Percentiles rank a stretch among this genome's conserved stretches.
Conservation (phyloP, 2,888 invertebrate genomes). For the Mythimna loreyi region DNA sequence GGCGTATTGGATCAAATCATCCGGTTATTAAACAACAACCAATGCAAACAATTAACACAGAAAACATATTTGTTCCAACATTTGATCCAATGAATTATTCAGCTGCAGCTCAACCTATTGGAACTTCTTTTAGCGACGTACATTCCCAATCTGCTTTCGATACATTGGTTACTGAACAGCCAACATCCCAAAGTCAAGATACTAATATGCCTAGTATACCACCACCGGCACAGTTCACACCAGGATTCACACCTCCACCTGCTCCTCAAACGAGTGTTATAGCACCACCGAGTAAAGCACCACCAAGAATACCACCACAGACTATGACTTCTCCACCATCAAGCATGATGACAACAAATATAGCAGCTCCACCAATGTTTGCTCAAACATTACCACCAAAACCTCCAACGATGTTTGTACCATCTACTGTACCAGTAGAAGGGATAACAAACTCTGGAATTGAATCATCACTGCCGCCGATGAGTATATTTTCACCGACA, state of each 20-base stretch:
- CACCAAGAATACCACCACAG: constrained; percentile 25
- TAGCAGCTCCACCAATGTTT: constrained; percentile 45
- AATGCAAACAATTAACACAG: constrained; percentile 62
- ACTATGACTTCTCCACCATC: constrained; percentile 19
- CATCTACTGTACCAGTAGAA: constrained; percentile 28
- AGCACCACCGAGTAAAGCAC: constrained; percentile 31
- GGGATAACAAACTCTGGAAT: constrained; percentile 4
- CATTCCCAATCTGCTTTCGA: constrained; percentile 37
- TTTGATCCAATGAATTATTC: constrained; percentile 52
- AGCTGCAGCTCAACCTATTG: constrained; percentile 27
- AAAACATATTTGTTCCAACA: constrained; percentile 80
- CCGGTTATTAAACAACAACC: constrained; percentile 77
- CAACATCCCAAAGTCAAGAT: constrained; percentile 26
- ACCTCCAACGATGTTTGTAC: constrained; percentile 38
- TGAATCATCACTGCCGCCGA: constrained; percentile 21
- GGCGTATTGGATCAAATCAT: constrained; percentile 81
- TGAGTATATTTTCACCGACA: constrained; percentile 28
- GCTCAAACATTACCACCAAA: constrained; percentile 25
- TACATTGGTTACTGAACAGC: constrained; percentile 27
- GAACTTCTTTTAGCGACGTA: constrained; percentile 30
- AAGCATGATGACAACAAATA: constrained; percentile 15
- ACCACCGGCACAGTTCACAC: constrained; percentile 34
- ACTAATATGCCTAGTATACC: constrained; percentile 24
- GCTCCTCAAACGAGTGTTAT: constrained; percentile 28
- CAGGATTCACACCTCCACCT: constrained; percentile 33